phyloP scores from a whole-genome alignment of 2,113 vertebrate species.

The Castor canadensis region DNA sequence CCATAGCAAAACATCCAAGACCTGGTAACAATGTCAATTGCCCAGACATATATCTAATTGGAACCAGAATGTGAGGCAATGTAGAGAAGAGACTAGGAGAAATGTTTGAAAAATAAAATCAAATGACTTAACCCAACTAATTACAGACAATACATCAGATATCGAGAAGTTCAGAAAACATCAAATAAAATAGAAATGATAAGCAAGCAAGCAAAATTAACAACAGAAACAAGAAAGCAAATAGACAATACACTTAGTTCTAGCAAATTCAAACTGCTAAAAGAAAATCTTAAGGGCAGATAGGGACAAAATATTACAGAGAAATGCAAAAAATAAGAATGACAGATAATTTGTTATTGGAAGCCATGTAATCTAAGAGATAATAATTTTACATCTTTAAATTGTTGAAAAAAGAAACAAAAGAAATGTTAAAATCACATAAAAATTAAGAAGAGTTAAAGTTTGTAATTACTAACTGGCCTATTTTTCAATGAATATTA shows the following conservation, averaged over 20 bases:
- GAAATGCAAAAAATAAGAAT: not conserved
- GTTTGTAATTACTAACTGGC: not conserved
- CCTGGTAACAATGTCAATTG: not conserved
- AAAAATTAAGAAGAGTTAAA: not conserved
- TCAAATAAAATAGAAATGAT: not conserved
- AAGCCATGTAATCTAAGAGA: accelerated
- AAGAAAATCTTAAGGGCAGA: not conserved
- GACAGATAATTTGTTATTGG: not conserved
- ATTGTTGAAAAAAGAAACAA: not conserved
- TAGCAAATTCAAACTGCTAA: not conserved
- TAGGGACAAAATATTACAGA: not conserved
- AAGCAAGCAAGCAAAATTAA: not conserved
- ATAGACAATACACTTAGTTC: not conserved
- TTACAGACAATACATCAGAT: not conserved
- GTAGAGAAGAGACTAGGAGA: not conserved
- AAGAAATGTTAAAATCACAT: not conserved
- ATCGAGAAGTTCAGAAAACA: not conserved
- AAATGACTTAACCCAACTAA: not conserved
- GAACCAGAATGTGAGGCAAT: not conserved
- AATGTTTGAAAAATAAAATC: not conserved
- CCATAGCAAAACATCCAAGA: not conserved
- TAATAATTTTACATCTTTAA: not conserved
- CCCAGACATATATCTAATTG: not conserved
- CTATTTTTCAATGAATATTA: not conserved
- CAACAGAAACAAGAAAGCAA: not conserved